These are phyloP conservation scores for Oithona nana DNA, from an alignment of 2,888 invertebrate genomes.

Conservation along the genomic window DNA sequence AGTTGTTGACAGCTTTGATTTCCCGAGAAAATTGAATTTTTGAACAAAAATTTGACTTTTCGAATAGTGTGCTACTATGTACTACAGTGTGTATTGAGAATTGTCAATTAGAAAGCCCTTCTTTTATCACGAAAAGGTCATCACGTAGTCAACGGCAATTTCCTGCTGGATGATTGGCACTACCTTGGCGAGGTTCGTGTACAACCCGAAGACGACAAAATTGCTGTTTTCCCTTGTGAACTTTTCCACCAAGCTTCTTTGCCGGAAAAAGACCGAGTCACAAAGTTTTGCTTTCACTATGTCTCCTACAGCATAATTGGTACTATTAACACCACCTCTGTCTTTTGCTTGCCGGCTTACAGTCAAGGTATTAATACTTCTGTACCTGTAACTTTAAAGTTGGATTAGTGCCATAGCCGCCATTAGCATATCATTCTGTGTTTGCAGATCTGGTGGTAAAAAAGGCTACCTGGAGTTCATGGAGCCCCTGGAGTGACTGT, in stretches of 20 bases:
- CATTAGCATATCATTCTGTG: no score
- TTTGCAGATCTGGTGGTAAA: not conserved
- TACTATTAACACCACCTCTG: not conserved
- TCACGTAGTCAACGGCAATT: not conserved
- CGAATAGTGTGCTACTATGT: no score
- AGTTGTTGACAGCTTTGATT: no score
- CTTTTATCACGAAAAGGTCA: not conserved
- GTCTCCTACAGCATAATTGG: not conserved
- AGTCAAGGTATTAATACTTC: not conserved
- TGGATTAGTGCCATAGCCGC: no score
- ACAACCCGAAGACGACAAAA: not conserved
- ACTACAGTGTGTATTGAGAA: no score
- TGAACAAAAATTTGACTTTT: no score
- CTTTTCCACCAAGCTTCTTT: not conserved
- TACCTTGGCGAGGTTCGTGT: not conserved
- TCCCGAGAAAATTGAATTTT: no score
- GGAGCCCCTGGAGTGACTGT: not conserved
- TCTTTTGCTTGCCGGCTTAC: not conserved
- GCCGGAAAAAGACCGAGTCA: not conserved
- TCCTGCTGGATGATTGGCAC: not conserved
- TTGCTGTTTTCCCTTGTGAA: not conserved
- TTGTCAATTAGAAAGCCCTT: no score
- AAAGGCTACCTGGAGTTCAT: not conserved
- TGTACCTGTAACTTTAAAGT: no score
- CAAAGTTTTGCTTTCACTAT: constrained; percentile 11